Conservation (phyloP, 2,797 vertebrate genomes). For the Bryconaethiops microstoma region DNA sequence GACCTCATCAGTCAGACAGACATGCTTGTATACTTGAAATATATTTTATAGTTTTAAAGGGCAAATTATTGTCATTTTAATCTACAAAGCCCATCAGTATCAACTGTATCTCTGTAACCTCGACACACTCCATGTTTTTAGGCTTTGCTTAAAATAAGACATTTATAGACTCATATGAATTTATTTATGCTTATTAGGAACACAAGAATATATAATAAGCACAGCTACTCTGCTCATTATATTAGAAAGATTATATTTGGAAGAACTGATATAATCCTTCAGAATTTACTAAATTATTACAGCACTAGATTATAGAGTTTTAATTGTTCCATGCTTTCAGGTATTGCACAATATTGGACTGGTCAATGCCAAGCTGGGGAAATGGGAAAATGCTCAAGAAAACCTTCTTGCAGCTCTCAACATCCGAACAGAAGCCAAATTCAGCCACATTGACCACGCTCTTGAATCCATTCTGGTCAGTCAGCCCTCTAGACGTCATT, state of each 20-base stretch:
- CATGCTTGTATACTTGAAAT: too few species aligned
- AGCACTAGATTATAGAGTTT: conserved; percentile 12
- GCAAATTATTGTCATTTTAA: too few species aligned
- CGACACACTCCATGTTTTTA: too few species aligned
- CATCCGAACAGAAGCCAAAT: conserved; percentile 81
- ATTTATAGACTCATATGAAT: neutral
- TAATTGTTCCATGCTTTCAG: conserved; percentile 66
- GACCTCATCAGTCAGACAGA: too few species aligned
- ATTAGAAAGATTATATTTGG: neutral
- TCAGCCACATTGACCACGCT: conserved; percentile 83
- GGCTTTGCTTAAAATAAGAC: neutral
- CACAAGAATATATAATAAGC: too few species aligned
- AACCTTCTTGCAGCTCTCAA: conserved; percentile 78
- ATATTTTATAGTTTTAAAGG: too few species aligned
- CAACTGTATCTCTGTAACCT: neutral
- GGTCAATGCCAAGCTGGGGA: conserved; percentile 77
- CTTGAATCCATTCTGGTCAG: conserved; percentile 89
- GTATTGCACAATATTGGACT: conserved; percentile 88
- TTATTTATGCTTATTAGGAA: too few species aligned
- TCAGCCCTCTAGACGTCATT: conserved; percentile 9
- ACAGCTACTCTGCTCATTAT: too few species aligned
- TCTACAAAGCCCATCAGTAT: too few species aligned
- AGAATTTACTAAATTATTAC: neutral
- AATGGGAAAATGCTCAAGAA: conserved; percentile 90
- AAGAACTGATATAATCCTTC: neutral